phyloP scores from a whole-genome alignment of 2,888 invertebrate species.

The Spodoptera exigua region DNA sequence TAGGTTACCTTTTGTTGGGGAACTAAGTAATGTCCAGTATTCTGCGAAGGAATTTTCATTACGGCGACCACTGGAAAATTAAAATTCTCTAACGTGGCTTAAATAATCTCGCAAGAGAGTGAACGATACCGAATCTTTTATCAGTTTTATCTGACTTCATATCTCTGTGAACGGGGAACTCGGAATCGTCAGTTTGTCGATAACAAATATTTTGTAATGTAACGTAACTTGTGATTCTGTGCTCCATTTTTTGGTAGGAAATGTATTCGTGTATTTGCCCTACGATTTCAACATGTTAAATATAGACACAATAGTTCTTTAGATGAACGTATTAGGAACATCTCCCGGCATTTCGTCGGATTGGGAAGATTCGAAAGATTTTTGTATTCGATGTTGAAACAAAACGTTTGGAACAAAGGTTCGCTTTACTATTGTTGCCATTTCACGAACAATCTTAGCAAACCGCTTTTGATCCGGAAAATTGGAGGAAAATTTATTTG shows the following conservation, averaged over 20 bases:
- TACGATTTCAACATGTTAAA: background rate
- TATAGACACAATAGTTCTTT: background rate
- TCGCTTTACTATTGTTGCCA: slow-evolving; percentile 53
- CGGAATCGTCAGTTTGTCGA: slow-evolving; percentile 54
- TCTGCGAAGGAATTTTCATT: slow-evolving; percentile 7
- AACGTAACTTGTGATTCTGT: slow-evolving; percentile 17
- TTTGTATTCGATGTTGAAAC: slow-evolving; percentile 32
- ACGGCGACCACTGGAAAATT: slow-evolving; percentile 3
- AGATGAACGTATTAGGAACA: slow-evolving; percentile 18
- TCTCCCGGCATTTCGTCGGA: slow-evolving; percentile 5
- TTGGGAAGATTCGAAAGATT: slow-evolving; percentile 30
- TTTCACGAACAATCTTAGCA: slow-evolving; percentile 52
- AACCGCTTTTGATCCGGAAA: slow-evolving; percentile 51
- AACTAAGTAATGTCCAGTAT: slow-evolving; percentile 2
- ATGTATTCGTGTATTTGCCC: slow-evolving; percentile 11
- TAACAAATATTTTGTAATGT: slow-evolving; percentile 58
- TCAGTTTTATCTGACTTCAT: slow-evolving; percentile 44
- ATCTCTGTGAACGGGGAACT: slow-evolving; percentile 43
- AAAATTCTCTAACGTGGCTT: slow-evolving; percentile 9
- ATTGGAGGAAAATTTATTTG: slow-evolving; percentile 49
- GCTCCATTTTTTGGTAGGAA: slow-evolving; percentile 18
- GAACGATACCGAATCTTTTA: slow-evolving; percentile 51
- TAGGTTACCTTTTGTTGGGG: slow-evolving; percentile 3
- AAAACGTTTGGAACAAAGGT: slow-evolving; percentile 57
- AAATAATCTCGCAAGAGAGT: slow-evolving; percentile 33